Conservation (phyloP, 2,797 vertebrate genomes). For the Eidolon dupreanum region DNA sequence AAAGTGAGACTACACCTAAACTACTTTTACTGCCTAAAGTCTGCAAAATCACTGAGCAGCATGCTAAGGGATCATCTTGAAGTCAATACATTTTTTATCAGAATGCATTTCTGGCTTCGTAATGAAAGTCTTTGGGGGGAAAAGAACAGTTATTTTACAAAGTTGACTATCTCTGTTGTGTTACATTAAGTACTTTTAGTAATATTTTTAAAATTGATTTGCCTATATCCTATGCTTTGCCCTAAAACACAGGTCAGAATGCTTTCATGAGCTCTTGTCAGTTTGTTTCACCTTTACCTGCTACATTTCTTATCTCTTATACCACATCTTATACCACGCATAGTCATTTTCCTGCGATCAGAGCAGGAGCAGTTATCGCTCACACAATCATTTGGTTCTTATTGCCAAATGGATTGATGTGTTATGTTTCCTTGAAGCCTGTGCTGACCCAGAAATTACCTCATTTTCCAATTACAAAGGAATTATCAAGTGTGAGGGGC, state of each 20-base stretch:
- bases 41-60: background rate
- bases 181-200: slow-evolving; percentile 11
- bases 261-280: background rate
- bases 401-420: slow-evolving; percentile 52
- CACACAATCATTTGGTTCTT: slow-evolving; percentile 15
- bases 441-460: slow-evolving; percentile 41
- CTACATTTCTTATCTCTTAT: background rate
- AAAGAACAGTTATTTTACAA: background rate
- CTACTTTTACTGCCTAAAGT: background rate
- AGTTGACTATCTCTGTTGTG: slow-evolving; percentile 11
- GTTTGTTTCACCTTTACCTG: slow-evolving; percentile 16
- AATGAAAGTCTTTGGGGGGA: background rate
- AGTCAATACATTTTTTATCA: background rate
- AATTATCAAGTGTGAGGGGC: slow-evolving; percentile 11
- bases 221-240: background rate
- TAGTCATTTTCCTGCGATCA: slow-evolving; percentile 34
- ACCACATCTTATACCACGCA: background rate
- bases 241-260: background rate
- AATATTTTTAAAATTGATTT: slow-evolving; percentile 47
- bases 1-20: background rate
- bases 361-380: background rate
- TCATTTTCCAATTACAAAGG: slow-evolving; percentile 54
- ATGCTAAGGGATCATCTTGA: background rate
- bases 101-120: slow-evolving; percentile 6
- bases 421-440: slow-evolving; percentile 54